Conservation (phyloP, 2,888 invertebrate species). For the Platycnemis pennipes region DNA sequence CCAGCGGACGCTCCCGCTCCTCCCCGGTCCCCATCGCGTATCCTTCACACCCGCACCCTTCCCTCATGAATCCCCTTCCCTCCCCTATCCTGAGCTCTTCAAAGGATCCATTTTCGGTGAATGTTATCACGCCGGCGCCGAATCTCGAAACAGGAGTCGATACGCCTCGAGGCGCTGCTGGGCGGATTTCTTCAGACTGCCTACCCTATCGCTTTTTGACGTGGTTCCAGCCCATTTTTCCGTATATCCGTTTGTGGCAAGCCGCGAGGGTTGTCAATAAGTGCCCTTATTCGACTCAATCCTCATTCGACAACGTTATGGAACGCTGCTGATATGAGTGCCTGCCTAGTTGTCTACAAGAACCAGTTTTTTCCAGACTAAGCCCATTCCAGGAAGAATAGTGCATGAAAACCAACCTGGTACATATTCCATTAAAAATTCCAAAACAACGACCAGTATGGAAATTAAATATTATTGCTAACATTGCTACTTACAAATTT, state of each 20-base stretch:
- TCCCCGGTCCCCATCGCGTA: not conserved
- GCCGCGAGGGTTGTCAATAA: not conserved
- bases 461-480: no score
- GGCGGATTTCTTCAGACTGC: not conserved
- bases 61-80: not conserved
- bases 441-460: no score
- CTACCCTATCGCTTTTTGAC: not conserved
- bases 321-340: no score
- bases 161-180: not conserved
- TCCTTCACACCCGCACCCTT: not conserved
- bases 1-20: not conserved
- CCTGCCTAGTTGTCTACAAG: no score
- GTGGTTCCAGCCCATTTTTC: not conserved
- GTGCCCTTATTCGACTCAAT: not conserved
- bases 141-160: not conserved
- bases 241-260: not conserved
- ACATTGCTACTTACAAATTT: no score
- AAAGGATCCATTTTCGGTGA: not conserved
- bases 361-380: no score
- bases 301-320: no score
- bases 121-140: conserved; percentile 4
- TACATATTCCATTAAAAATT: no score
- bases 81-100: not conserved
- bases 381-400: no score
- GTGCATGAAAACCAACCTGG: no score